Evolutionary conservation across 2,113 vertebrate genomes (phyloP).

Genomic region (Meleagris gallopavo): DNA sequence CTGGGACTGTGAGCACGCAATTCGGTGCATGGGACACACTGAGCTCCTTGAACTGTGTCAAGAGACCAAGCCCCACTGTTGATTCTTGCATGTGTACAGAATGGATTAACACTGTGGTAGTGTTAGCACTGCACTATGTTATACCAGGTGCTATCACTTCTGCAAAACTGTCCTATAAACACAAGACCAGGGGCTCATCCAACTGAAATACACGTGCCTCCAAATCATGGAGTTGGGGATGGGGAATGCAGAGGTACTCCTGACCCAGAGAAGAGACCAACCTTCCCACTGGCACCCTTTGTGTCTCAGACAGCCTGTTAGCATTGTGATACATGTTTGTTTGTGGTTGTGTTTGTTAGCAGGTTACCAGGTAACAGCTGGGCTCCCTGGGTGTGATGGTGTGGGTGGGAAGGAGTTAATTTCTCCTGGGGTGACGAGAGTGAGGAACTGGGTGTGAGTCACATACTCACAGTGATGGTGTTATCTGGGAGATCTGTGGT

Average conservation of each 20-base stretch:
- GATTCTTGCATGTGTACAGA: background rate
- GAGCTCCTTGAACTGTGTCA: background rate
- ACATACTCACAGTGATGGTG: background rate
- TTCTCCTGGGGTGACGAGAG: constrained; percentile 4
- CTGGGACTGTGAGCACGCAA: fast-evolving
- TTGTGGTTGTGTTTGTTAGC: background rate
- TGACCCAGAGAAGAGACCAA: background rate
- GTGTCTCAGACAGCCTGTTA: background rate
- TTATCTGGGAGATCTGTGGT: background rate
- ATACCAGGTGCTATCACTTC: background rate
- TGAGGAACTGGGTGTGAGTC: constrained; percentile 18
- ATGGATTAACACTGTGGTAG: background rate
- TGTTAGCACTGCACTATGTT: background rate
- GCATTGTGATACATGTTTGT: background rate
- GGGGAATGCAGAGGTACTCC: background rate
- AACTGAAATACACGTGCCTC: background rate
- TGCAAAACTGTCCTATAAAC: background rate
- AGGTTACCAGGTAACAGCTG: background rate
- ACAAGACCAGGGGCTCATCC: background rate
- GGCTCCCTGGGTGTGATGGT: background rate
- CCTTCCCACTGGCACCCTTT: background rate
- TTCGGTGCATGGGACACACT: background rate
- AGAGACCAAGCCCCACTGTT: background rate
- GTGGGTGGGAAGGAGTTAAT: constrained; percentile 1
- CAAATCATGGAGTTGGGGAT: fast-evolving